A percentile compares a stretch with the other conserved stretches of the same genome.
phyloP scores from a whole-genome alignment of 2,797 vertebrate species.

The Harpagifer antarcticus region DNA sequence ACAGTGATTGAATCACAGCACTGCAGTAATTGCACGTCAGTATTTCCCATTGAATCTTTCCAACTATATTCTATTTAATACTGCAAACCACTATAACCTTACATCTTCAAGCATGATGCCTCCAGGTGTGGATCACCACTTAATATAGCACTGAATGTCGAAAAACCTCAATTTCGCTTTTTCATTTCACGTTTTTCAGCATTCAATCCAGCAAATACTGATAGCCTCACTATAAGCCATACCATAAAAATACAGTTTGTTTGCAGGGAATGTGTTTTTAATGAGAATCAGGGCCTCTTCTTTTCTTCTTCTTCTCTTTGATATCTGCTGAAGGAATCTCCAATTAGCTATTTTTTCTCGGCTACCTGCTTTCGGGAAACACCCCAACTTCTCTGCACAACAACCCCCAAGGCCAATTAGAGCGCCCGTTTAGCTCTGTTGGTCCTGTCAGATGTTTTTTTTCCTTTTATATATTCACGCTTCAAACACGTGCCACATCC shows the following conservation, averaged over 20 bases:
- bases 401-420: slow-evolving; percentile 53
- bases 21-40: slow-evolving; percentile 35
- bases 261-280: slow-evolving; percentile 33
- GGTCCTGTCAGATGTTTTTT: slow-evolving; percentile 25
- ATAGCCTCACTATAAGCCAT: not conserved
- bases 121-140: not conserved
- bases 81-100: not conserved
- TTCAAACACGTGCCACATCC: slow-evolving; percentile 20
- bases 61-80: slow-evolving; percentile 5
- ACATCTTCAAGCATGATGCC: not conserved
- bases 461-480: slow-evolving; percentile 5
- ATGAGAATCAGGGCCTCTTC: slow-evolving; percentile 15
- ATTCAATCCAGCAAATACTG: slow-evolving; percentile 24
- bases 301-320: slow-evolving; percentile 32
- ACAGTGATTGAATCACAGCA: slow-evolving; percentile 43
- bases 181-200: slow-evolving; percentile 29
- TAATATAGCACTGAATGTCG: not conserved
- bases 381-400: not conserved
- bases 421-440: not conserved
- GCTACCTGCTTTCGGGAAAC: slow-evolving; percentile 47
- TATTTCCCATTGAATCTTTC: slow-evolving; percentile 35
- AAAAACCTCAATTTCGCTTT: not conserved
- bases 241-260: slow-evolving; percentile 1
- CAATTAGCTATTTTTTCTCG: slow-evolving; percentile 52
- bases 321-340: slow-evolving; percentile 46